These are phyloP conservation scores for Alitta virens DNA, from an alignment of 2,888 invertebrate species.

Conservation along the genomic window DNA sequence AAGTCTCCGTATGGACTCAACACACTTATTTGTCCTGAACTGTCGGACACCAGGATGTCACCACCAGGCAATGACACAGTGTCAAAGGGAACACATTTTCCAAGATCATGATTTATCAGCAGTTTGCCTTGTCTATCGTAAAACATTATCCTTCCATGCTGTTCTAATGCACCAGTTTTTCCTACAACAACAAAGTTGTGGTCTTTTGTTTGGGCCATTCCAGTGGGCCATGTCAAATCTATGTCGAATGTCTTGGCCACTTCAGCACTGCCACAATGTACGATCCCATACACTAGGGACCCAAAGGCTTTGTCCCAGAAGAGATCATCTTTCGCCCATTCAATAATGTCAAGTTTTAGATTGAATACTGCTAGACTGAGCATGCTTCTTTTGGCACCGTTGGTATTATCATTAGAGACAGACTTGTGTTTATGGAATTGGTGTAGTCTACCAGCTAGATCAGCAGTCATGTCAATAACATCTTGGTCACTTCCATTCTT, in stretches of 20 bases:
- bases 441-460: constrained; percentile 14
- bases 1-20: constrained; percentile 2
- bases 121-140: constrained; percentile 14
- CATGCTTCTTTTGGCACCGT: too few relatives aligned
- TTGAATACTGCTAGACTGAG: too few relatives aligned
- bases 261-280: constrained; percentile 18
- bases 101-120: constrained; percentile 2
- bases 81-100: constrained; percentile 15
- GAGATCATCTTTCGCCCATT: constrained; percentile 15
- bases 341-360: constrained; percentile 19
- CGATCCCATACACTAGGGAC: constrained; percentile 15
- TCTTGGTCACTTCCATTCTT: constrained; percentile 10
- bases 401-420: too few relatives aligned
- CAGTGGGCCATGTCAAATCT: constrained; percentile 23
- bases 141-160: constrained; percentile 16
- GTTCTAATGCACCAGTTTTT: constrained; percentile 24
- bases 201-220: constrained; percentile 11
- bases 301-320: constrained; percentile 21
- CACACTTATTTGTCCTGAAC: constrained; percentile 8
- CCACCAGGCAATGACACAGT: constrained; percentile 3
- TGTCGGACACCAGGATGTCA: constrained; percentile 15
- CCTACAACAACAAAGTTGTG: constrained; percentile 21
- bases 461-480: constrained; percentile 18
- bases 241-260: constrained; percentile 15
- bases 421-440: background rate